These are phyloP conservation scores for Azemiops feae DNA, from an alignment of 2,113 vertebrate species.

Conservation along the genomic window DNA sequence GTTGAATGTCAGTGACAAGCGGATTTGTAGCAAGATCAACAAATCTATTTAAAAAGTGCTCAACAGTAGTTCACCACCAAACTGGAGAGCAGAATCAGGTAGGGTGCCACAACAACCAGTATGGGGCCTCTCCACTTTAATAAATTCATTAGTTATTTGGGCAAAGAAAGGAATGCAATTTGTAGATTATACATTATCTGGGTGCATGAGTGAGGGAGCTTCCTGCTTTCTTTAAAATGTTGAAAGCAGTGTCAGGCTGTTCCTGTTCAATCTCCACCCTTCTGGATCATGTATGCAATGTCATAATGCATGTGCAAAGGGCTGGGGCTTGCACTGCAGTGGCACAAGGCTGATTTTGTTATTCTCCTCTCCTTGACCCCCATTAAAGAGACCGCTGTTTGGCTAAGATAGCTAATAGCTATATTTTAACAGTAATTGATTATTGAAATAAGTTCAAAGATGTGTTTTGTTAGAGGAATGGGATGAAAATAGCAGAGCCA, in stretches of 20 bases:
- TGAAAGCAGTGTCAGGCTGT: background rate
- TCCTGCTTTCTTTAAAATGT: background rate
- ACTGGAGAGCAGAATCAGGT: background rate
- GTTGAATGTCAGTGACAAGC: background rate
- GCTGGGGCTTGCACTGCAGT: background rate
- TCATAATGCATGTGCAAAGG: background rate
- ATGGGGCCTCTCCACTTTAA: background rate
- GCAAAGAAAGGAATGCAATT: background rate
- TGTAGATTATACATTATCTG: background rate
- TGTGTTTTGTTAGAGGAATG: background rate
- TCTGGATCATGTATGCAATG: background rate
- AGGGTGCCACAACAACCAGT: background rate
- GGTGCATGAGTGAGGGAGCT: background rate
- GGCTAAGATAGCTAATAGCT: background rate
- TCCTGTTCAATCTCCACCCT: background rate
- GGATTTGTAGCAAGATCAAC: background rate
- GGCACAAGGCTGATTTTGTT: background rate
- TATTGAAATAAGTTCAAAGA: background rate
- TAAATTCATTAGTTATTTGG: background rate
- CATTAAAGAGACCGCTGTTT: background rate
- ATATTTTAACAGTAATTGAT: background rate
- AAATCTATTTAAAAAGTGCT: background rate
- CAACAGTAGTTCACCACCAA: background rate
- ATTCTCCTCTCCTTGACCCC: background rate
- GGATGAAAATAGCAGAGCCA: background rate